Base-by-base conservation (phyloP, 1,140 invertebrate species). In the Conus ventricosus region DNA sequence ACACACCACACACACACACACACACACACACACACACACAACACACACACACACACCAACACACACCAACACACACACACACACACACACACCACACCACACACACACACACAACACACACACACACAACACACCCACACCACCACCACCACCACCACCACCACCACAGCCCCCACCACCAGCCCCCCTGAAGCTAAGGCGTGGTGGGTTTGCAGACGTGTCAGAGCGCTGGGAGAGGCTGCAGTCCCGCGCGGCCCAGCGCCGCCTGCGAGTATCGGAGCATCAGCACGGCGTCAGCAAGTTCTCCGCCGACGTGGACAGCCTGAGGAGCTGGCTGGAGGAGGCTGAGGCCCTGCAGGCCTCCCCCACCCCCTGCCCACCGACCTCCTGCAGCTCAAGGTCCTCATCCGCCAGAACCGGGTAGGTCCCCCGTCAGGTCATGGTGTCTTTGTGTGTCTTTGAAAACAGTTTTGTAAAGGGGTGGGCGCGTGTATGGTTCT, bases 241-340 rank as follows among this genome's bases (percentile, higher is more conserved):
- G 23, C 85, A 91, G 67, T 82, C 54, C 15, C 78, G 51, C 15
- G 83, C 75, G 51, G n/a, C 63, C 27, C 85, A 88, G 5, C 25
- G 51, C 7, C 76, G 86, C 17, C 20, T 83, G 17, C 54, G 86
- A n/a, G 7, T 84, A 25, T 86, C 83, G 4, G 57, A 86, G 13
- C 94, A 97, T 76, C 88, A 97, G 92, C 96, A 97, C 88, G 98
- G 98, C 94, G 98, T 98, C 97, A 96, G 97, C 88, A 98, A 98
- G 95, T 96, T 98, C 92, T 97, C 98, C 97, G 91, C 97, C 93
- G 97, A 98, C 95, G 95, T 99, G 10, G 98, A 98, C 97, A 96
- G 97, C 87, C 95, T 99, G 91, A 97, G 98, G 93, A 97, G 98
- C 93, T 99, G 98, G 98, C 95, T 99, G 67, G 97, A 97, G 93